Evolutionary conservation across 2,888 invertebrate species (phyloP), one percentile per base, ranked within the genome.

Genomic region (Pegoplata infirma): DNA sequence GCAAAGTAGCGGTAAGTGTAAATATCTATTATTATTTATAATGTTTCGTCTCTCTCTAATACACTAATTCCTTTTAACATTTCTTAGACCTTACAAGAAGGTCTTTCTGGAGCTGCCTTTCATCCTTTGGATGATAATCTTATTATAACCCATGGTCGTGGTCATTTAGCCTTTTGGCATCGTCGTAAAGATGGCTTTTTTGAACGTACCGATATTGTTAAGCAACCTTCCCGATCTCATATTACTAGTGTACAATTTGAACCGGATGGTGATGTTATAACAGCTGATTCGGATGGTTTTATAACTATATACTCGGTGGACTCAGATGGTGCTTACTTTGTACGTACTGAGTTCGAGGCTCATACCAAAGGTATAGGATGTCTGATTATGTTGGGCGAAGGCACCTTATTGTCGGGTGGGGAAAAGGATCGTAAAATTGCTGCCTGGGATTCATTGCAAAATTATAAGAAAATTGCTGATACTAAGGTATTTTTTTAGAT

Each of bases 141-240:
- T 21, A 92, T 97, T 77, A 96, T 98, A 81, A 97, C 97, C 0
- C 96, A 96, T 85, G 98, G 98, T 1, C 95, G 95, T 82, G 96
- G 96, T 0, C 97, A 97, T 87, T 90, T 98, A 80, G 96, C 97
- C 0, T 97, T 97, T 89, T 98, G 97, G 97, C 97, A 96, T 84
- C 91, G 97, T 72, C 91, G 96, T 79, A 96, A 96, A 90, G 97
- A 97, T 87, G 96, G 96, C 46, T 97, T 95, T 90, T 97, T 95
- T 86, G 97, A 95, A 90, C 91, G 96, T 79, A 96, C 96, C 0
- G 96, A 97, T 84, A 96, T 97, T 64, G 94, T 97, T 23, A 96
- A 96, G 90, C 95, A 96, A 93, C 96, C 96, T 0, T 94, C 96
- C 12, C 92, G 96, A 68, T 95, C 96, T 0, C 92, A 95, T 86